Percentiles rank a stretch among this genome's conserved stretches.
phyloP scores from a whole-genome alignment of 2,797 vertebrate genomes.

The Sebastes oblongus region DNA sequence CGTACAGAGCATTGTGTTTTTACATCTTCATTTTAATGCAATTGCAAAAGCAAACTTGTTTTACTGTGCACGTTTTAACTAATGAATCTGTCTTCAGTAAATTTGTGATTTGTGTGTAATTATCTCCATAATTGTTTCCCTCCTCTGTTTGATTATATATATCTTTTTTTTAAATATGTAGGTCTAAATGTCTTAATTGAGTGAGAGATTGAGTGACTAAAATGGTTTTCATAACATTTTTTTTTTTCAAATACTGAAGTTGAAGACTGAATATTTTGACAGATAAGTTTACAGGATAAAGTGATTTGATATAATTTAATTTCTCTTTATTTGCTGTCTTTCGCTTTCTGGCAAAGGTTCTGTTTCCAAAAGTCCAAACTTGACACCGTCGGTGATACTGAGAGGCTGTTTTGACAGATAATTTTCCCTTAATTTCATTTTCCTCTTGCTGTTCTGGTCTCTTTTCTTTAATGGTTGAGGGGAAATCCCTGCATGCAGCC shows the following conservation, averaged over 20 bases:
- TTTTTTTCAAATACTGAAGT: not conserved
- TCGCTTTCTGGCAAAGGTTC: not conserved
- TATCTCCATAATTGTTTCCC: not conserved
- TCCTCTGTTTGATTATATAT: not conserved
- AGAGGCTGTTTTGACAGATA: slow-evolving; percentile 25
- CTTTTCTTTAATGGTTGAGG: not conserved
- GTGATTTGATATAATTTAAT: slow-evolving; percentile 40
- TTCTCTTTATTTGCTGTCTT: slow-evolving; percentile 50
- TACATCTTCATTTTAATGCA: not conserved
- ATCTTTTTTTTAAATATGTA: not conserved
- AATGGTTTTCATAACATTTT: slow-evolving; percentile 11
- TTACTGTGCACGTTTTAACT: not conserved
- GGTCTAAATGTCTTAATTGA: not conserved
- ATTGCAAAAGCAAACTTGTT: not conserved
- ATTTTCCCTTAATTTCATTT: not conserved
- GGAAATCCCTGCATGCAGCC: slow-evolving; percentile 6
- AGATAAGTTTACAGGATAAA: slow-evolving; percentile 23
- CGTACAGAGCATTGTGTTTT: slow-evolving; percentile 61
- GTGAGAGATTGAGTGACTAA: not conserved
- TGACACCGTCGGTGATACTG: not conserved
- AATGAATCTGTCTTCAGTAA: no score
- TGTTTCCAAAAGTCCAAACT: slow-evolving; percentile 19
- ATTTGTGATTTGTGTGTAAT: not conserved
- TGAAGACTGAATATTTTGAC: slow-evolving; percentile 26
- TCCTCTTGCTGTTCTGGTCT: not conserved